A percentile compares a stretch with the other conserved stretches of the same genome.
Conservation (phyloP, 2,113 vertebrate species). For the Motacilla alba region DNA sequence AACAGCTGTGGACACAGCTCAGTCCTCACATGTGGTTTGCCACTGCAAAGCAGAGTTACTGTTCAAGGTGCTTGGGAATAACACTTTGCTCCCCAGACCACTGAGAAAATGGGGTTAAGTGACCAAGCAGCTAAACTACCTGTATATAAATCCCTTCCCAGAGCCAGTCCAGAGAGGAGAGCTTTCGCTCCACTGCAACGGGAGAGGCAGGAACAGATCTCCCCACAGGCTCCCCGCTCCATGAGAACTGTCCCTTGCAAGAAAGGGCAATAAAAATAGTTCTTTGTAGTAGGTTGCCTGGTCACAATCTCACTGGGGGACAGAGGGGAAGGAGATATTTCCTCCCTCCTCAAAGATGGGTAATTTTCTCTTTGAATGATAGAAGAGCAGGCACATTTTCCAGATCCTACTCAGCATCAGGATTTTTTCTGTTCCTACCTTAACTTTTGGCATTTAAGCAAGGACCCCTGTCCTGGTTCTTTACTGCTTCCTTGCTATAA, state of each 20-base stretch:
- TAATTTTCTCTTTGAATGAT: not conserved
- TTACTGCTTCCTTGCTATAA: constrained; percentile 25
- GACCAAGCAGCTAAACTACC: not conserved
- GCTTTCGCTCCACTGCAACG: not conserved
- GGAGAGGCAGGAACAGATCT: not conserved
- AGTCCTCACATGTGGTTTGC: not conserved
- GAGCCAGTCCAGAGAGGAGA: not conserved
- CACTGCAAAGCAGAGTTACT: not conserved
- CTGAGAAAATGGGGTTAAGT: not conserved
- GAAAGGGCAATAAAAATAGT: not conserved
- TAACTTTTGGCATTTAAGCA: constrained; percentile 3
- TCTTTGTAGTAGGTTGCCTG: not conserved
- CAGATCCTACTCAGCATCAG: not conserved
- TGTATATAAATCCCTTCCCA: not conserved
- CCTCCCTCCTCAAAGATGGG: not conserved
- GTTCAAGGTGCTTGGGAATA: not conserved
- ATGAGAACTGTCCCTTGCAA: not conserved
- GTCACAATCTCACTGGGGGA: not conserved
- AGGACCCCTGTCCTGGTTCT: not conserved
- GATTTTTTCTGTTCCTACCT: not conserved
- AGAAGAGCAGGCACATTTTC: not conserved
- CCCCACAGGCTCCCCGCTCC: not conserved
- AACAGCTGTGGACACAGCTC: constrained; percentile 11
- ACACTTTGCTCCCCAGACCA: not conserved
- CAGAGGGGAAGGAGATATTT: not conserved